Conservation (phyloP, 2,113 vertebrate species). For the Zosterops lateralis region DNA sequence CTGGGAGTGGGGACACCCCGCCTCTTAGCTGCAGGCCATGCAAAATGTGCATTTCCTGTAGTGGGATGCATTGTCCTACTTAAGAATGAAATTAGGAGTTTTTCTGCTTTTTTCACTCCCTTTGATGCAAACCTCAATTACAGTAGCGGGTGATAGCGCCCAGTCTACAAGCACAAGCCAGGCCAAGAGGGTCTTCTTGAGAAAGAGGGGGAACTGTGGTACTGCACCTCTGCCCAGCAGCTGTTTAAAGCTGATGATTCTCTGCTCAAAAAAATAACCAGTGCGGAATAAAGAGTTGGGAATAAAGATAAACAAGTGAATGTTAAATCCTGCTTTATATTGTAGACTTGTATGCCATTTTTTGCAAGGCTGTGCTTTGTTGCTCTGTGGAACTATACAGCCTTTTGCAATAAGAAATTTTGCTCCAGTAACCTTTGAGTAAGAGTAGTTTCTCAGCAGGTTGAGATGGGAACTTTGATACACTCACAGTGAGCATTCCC, state of each 20-base stretch:
- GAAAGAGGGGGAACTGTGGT: background rate
- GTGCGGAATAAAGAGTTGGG: background rate
- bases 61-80: background rate
- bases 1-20: fast-evolving
- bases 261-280: background rate
- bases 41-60: background rate
- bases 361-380: background rate
- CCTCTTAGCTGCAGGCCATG: background rate
- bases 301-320: background rate
- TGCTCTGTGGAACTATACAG: background rate
- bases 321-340: background rate
- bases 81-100: background rate
- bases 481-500: fast-evolving
- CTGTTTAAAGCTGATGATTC: background rate
- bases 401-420: background rate
- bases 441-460: background rate
- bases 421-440: background rate
- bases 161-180: background rate
- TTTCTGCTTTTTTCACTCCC: background rate
- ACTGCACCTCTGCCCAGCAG: background rate
- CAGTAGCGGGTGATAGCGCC: fast-evolving
- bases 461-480: background rate
- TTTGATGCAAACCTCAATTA: background rate
- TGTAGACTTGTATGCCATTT: background rate
- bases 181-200: background rate